A percentile compares a stretch with the other conserved stretches of the same genome.
These are phyloP conservation scores for Coryphaenoides rupestris DNA, from an alignment of 2,113 vertebrate species.

Conservation along the genomic window DNA sequence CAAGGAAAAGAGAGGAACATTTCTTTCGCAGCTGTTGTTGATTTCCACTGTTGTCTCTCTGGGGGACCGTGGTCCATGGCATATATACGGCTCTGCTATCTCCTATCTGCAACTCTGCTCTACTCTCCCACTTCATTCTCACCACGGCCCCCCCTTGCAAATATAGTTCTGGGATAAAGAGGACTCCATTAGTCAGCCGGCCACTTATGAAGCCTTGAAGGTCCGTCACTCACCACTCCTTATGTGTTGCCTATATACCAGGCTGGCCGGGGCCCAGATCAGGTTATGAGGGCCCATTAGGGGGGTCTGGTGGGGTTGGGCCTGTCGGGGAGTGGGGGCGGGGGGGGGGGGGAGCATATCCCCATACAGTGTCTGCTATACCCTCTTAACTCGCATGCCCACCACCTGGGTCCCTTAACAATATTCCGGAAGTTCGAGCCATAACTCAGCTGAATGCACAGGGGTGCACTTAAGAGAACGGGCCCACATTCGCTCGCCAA, in stretches of 20 bases:
- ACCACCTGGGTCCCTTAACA: conserved; percentile 69
- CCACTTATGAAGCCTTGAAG: conserved; percentile 65
- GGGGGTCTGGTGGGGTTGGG: conserved; percentile 13
- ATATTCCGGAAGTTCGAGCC: conserved; percentile 62
- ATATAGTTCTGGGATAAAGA: conserved; percentile 75
- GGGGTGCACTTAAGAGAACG: conserved; percentile 60
- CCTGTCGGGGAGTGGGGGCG: not conserved
- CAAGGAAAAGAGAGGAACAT: too few species aligned
- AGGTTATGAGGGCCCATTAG: conserved; percentile 57
- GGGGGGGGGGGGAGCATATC: not conserved
- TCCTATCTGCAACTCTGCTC: conserved; percentile 56
- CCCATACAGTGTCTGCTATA: conserved; percentile 35
- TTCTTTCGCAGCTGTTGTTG: conserved; percentile 29
- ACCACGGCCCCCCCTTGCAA: conserved; percentile 63
- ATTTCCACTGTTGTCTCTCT: too few species aligned
- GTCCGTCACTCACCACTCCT: conserved; percentile 71
- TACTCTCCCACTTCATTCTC: conserved; percentile 68
- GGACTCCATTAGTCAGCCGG: conserved; percentile 71
- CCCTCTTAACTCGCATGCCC: conserved; percentile 54
- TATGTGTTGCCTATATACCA: conserved; percentile 68
- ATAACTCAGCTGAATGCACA: conserved; percentile 67
- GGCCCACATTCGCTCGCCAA: conserved; percentile 59
- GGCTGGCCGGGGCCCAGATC: conserved; percentile 54
- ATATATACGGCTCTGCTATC: conserved; percentile 14
- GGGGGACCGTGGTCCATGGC: not conserved